Base-by-base conservation (phyloP, 1,140 invertebrate species). In the Bombus balteatus region DNA sequence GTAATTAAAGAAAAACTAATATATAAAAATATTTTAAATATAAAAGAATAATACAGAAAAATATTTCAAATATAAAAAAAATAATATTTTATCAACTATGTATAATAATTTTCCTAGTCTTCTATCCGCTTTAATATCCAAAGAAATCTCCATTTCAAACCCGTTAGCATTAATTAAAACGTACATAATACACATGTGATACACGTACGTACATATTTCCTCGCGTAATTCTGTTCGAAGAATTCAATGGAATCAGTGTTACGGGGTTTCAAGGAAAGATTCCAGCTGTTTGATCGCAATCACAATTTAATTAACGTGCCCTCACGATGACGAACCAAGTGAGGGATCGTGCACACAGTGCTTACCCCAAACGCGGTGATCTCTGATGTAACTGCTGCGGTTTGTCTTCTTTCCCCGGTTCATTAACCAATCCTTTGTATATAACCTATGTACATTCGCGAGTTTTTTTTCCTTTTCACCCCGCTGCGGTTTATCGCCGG, bases 261-360 rank as follows among this genome's bases (percentile, higher is more conserved):
- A 74, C 70, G 12, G 62, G 70, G 70, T 74, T 85, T 73, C 68
- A 39, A 81, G 77, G 78, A 73, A 74, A 81, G 28, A 43, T 81
- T 66, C 74, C 66, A 34, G 47, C 15, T 43, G 72, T 62, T 70
- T 59, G 80, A 37, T 80, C 47, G 66, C 41, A 43, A 81, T 81
- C 80, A 62, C 53, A 37, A 73, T 73, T 81, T 73, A 81, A 81
- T 81, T 81, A 81, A n/a, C 80, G 39, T 73, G 57, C 53, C 39
- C 80, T 73, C n/a, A 53, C 53, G 41, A 68, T 72, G 70, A 53
- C 70, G 70, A 59, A 13, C 25, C 80, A 37, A 28, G 15, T 53
- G 80, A 43, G 37, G 37, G 22, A 57, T 57, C 47, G 22, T 18
- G 66, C 41, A 47, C 6, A 53, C n/a, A 39, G 25, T 70, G 32